A percentile compares a stretch with the other conserved stretches of the same genome.
Conservation (phyloP, 1,140 invertebrate genomes). For the Bathynomus jamesi region DNA sequence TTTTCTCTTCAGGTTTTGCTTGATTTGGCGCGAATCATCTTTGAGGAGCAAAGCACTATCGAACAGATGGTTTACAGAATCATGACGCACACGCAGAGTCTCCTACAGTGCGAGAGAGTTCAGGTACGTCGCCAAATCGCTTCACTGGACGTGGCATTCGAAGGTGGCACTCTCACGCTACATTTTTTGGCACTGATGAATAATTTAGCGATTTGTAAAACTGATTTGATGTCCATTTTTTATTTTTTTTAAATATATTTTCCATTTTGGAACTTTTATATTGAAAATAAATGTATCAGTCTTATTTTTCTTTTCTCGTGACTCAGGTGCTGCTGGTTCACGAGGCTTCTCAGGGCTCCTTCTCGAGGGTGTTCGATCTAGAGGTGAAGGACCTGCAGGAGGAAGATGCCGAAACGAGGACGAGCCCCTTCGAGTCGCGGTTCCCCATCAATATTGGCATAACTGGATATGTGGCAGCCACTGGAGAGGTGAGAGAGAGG, state of each 20-base stretch:
- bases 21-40: slow-evolving; percentile 89
- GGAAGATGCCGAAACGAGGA: slow-evolving; percentile 57
- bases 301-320: too few species aligned
- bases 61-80: slow-evolving; percentile 91
- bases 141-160: too few species aligned
- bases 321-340: slow-evolving; percentile 75
- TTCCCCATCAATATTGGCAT: slow-evolving; percentile 96
- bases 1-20: slow-evolving; percentile 77
- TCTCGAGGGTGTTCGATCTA: slow-evolving; percentile 84
- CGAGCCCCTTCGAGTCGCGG: slow-evolving; percentile 73
- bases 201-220: too few species aligned
- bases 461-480: slow-evolving; percentile 91
- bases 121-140: slow-evolving; percentile 56
- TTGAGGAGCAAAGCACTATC: slow-evolving; percentile 93
- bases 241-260: too few species aligned
- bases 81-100: slow-evolving; percentile 83
- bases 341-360: slow-evolving; percentile 70
- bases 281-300: too few species aligned
- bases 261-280: too few species aligned
- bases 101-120: slow-evolving; percentile 86
- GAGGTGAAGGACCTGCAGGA: slow-evolving; percentile 71
- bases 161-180: background rate
- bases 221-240: too few species aligned
- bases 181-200: background rate
- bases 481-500: slow-evolving; percentile 66